Evolutionary conservation across 1,140 invertebrate genomes (phyloP).

Genomic region (Fragariocoptes setiger): DNA sequence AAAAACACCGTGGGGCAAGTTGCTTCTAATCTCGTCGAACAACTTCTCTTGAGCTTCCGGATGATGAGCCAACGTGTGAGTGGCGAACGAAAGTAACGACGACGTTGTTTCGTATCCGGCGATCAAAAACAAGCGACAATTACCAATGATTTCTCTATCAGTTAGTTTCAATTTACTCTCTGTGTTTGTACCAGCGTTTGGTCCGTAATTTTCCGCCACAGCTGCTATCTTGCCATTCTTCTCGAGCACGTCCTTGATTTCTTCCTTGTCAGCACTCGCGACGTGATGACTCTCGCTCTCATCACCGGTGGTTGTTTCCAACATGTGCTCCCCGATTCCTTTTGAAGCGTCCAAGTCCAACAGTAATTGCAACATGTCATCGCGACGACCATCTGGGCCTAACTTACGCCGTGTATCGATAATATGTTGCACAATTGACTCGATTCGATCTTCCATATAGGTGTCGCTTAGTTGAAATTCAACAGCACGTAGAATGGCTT

Average conservation of each 20-base stretch:
- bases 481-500: too few relatives aligned
- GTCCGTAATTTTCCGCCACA: neutral
- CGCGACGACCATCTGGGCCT: too few relatives aligned
- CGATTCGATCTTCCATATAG: too few relatives aligned
- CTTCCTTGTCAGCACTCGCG: neutral
- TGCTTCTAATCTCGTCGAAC: conserved; percentile 3
- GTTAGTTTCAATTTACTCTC: too few relatives aligned
- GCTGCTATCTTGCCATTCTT: too few relatives aligned
- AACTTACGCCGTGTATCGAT: too few relatives aligned
- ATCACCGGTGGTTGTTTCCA: too few relatives aligned
- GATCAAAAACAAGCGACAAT: conserved; percentile 19
- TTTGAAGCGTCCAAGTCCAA: neutral
- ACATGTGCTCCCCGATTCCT: neutral
- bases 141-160: conserved; percentile 16
- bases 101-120: conserved; percentile 30
- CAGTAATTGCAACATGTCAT: conserved; percentile 7
- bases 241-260: too few relatives aligned
- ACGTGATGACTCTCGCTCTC: conserved; percentile 3
- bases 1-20: neutral
- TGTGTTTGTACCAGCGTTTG: too few relatives aligned
- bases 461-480: too few relatives aligned
- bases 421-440: too few relatives aligned
- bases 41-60: neutral
- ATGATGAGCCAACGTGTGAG: neutral
- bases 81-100: conserved; percentile 10